Percentiles rank a stretch among this genome's conserved stretches.
Evolutionary conservation across 2,797 vertebrate species (phyloP).

Genomic region (Meriones psammophilus): DNA sequence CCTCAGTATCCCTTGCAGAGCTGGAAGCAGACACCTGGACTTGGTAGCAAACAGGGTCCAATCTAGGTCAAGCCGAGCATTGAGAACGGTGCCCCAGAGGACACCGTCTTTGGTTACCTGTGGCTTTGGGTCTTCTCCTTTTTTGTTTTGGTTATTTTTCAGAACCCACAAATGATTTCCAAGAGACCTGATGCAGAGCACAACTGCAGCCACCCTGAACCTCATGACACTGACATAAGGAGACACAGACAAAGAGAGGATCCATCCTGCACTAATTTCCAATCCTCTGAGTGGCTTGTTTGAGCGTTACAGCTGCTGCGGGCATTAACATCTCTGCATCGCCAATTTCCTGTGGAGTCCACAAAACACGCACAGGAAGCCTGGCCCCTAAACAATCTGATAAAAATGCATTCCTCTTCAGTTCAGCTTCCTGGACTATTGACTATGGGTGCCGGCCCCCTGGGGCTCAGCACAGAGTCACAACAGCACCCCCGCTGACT

Average conservation of each 20-base stretch:
- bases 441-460: not conserved
- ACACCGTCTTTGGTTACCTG: slow-evolving; percentile 41
- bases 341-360: slow-evolving; percentile 17
- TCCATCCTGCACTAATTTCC: slow-evolving; percentile 46
- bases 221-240: not conserved
- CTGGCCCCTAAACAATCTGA: not conserved
- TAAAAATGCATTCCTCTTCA: slow-evolving; percentile 56
- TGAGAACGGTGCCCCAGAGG: not conserved
- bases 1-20: not conserved
- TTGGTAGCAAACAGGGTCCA: slow-evolving; percentile 25
- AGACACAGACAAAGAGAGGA: not conserved
- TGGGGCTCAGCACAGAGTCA: not conserved
- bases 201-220: not conserved
- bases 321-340: slow-evolving; percentile 63
- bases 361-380: not conserved
- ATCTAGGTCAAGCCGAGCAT: slow-evolving; percentile 65
- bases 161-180: slow-evolving; percentile 5
- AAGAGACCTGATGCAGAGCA: not conserved
- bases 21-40: not conserved
- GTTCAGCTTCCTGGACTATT: not conserved
- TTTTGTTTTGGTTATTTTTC: not conserved
- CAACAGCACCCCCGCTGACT: slow-evolving; percentile 64
- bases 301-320: not conserved
- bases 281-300: not conserved
- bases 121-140: slow-evolving; percentile 7